phyloP scores from a whole-genome alignment of 1,140 invertebrate species.

The Diachasma alloeum region DNA sequence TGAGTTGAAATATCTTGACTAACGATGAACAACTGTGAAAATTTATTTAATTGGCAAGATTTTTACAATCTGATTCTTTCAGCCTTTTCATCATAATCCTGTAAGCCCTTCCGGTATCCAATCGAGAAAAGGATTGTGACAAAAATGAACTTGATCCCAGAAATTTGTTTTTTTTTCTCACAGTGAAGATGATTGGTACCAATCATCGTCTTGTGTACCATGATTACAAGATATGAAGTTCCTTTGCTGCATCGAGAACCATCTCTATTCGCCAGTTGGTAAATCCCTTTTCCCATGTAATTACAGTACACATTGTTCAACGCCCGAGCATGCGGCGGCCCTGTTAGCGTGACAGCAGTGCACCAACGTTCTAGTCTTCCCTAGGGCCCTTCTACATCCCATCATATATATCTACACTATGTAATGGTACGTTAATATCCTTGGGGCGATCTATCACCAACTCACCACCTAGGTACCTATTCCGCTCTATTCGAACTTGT shows the following conservation, averaged over 20 bases:
- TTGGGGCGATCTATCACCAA: slow-evolving; percentile 43
- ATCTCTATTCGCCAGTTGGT: not conserved
- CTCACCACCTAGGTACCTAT: not conserved
- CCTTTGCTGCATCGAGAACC: not conserved
- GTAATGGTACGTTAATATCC: slow-evolving; percentile 52
- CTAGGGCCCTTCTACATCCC: not conserved
- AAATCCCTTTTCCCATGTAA: slow-evolving; percentile 19
- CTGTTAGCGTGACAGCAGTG: slow-evolving; percentile 9
- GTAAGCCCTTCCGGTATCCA: too few relatives aligned
- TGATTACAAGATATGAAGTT: not conserved
- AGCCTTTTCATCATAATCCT: too few relatives aligned
- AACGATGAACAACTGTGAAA: too few relatives aligned
- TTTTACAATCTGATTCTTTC: too few relatives aligned
- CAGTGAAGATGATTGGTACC: too few relatives aligned
- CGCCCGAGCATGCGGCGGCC: not conserved
- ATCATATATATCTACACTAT: not conserved
- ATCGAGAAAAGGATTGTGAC: too few relatives aligned
- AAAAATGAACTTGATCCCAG: too few relatives aligned
- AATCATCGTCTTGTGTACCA: too few relatives aligned
- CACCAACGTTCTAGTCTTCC: not conserved
- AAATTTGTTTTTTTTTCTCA: not conserved
- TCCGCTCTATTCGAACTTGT: not conserved
- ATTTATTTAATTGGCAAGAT: too few relatives aligned
- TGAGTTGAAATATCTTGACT: not conserved
- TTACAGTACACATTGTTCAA: slow-evolving; percentile 26